A percentile compares a stretch with the other conserved stretches of the same genome.
phyloP scores from a whole-genome alignment of 2,113 vertebrate genomes.

The Oncorhynchus kisutch region DNA sequence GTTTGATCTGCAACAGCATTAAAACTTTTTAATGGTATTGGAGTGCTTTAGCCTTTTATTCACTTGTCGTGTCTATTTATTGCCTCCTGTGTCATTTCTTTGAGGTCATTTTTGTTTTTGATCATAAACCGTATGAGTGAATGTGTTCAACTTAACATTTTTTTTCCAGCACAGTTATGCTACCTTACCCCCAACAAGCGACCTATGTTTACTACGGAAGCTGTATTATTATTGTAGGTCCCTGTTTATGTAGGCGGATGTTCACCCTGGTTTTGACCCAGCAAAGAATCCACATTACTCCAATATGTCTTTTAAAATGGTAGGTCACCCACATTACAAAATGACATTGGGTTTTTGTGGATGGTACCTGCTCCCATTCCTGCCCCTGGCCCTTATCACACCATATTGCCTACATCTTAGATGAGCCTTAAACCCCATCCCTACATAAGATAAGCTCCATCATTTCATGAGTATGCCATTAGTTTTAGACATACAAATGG shows the following conservation, averaged over 20 bases:
- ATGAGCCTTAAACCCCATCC: too few species aligned
- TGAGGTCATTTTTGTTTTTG: constrained; percentile 82
- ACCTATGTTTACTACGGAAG: background rate
- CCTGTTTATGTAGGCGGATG: background rate
- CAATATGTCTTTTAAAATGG: too few species aligned
- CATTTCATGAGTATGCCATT: too few species aligned
- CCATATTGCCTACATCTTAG: too few species aligned
- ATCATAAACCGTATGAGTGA: constrained; percentile 62
- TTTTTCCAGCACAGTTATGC: constrained; percentile 19
- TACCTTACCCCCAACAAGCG: constrained; percentile 7
- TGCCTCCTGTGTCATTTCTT: constrained; percentile 99
- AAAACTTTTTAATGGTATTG: constrained; percentile 99
- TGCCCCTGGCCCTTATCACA: too few species aligned
- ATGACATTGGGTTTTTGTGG: too few species aligned
- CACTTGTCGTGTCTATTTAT: constrained; percentile 99
- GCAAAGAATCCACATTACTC: background rate
- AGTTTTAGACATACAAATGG: background rate
- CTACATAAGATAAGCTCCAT: too few species aligned
- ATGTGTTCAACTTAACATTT: constrained; percentile 47
- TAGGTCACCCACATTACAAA: too few species aligned
- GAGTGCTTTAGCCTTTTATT: constrained; percentile 99
- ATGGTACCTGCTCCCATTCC: too few species aligned
- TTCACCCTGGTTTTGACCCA: background rate
- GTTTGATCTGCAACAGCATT: constrained; percentile 99
- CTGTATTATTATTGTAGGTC: background rate